A percentile compares a stretch with the other conserved stretches of the same genome.
These are phyloP conservation scores for Atta cephalotes DNA, from an alignment of 1,140 invertebrate genomes.

Conservation along the genomic window DNA sequence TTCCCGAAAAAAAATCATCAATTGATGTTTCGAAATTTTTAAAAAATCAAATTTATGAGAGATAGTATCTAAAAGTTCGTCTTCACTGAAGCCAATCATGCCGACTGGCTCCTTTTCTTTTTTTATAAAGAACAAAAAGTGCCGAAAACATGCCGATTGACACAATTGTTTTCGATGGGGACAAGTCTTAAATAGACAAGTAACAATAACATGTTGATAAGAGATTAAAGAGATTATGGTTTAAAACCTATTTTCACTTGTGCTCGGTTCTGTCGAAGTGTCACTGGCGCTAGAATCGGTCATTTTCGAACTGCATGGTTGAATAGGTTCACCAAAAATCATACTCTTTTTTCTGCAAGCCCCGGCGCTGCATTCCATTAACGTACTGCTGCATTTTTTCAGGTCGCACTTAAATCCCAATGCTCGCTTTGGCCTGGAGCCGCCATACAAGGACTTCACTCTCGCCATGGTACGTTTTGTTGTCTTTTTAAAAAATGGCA, in stretches of 20 bases:
- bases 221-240: too few relatives aligned
- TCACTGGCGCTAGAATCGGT: not conserved
- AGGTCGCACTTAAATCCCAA: constrained; percentile 64
- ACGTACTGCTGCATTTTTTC: constrained; percentile 44
- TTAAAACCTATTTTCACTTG: constrained; percentile 8
- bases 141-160: too few relatives aligned
- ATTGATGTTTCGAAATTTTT: not conserved
- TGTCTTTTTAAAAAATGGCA: constrained; percentile 20
- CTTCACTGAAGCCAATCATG: too few relatives aligned
- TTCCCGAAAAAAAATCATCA: not conserved
- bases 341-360: constrained; percentile 50
- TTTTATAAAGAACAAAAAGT: too few relatives aligned
- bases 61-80: too few relatives aligned
- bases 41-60: constrained; percentile 20
- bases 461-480: not conserved
- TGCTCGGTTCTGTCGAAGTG: not conserved
- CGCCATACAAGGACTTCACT: constrained; percentile 20
- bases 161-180: too few relatives aligned
- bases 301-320: not conserved
- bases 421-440: constrained; percentile 7
- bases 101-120: too few relatives aligned
- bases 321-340: constrained; percentile 16
- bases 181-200: not conserved
- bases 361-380: constrained; percentile 51
- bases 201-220: not conserved